These are phyloP conservation scores for Zapornia atra DNA, from an alignment of 2,113 vertebrate genomes.

Conservation along the genomic window DNA sequence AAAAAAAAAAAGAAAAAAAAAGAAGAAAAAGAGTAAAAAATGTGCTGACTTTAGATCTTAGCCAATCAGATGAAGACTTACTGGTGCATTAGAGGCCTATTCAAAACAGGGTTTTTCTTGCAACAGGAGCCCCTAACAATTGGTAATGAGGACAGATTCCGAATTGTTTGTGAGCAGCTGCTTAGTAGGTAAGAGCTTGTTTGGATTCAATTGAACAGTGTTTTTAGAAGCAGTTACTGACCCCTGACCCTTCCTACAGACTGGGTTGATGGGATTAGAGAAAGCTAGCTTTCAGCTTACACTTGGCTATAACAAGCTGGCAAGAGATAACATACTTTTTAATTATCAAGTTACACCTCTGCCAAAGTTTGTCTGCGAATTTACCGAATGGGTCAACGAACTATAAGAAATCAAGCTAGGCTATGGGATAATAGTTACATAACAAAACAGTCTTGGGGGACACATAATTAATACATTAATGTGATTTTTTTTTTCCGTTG, in stretches of 20 bases:
- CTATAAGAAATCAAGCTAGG: slow-evolving; percentile 26
- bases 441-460: neutral
- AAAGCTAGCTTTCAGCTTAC: slow-evolving; percentile 79
- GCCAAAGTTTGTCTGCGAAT: slow-evolving; percentile 77
- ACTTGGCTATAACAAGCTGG: slow-evolving; percentile 82
- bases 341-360: slow-evolving; percentile 83
- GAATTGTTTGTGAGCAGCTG: slow-evolving; percentile 71
- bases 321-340: slow-evolving; percentile 87
- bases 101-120: slow-evolving; percentile 56
- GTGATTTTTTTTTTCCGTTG: neutral
- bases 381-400: slow-evolving; percentile 68
- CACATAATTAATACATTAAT: neutral
- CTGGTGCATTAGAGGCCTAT: slow-evolving; percentile 10
- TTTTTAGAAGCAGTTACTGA: slow-evolving; percentile 86
- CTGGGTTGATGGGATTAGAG: slow-evolving; percentile 85
- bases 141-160: slow-evolving; percentile 62
- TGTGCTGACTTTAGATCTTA: slow-evolving; percentile 18
- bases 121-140: slow-evolving; percentile 61
- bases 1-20: neutral
- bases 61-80: slow-evolving; percentile 12
- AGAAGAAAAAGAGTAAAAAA: neutral
- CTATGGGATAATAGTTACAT: neutral
- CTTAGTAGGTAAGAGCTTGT: slow-evolving; percentile 68
- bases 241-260: slow-evolving; percentile 81
- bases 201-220: slow-evolving; percentile 77